Evolutionary conservation across 2,113 vertebrate species (phyloP), one percentile per base, ranked within the genome.

Genomic region (Dermatemys mawii): DNA sequence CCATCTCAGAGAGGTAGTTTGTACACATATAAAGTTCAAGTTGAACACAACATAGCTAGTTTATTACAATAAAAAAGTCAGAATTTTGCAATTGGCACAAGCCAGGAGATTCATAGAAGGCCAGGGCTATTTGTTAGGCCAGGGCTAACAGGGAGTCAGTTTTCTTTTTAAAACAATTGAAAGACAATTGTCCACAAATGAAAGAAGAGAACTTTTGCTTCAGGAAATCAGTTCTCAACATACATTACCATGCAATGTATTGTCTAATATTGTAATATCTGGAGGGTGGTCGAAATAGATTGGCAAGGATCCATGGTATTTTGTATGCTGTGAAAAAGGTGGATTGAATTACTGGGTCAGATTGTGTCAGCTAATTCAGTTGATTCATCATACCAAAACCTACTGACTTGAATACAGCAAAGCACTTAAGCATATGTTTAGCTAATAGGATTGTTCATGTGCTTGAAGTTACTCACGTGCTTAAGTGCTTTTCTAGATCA

Each of bases 241-340:
- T 75, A 5, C 67, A 50, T 88, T 95, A 94, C 41, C 44, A 84
- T 88, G 79, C 85, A 73, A 19, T 93, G 84, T 94, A 50, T 96
- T 84, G 91, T 79, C 44, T n/a, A 5, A 75, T 46, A 89, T 76
- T 92, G 80, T 82, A 67, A 63, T 81, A 92, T 89, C 91, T 91
- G 60, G 76, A 89, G 89, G 86, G 48, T 84, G 92, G 79, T 55
- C 79, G 76, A 44, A 87, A 84, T 35, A 87, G 70, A 19, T 3
- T 91, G 93, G 70, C 89, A 19, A 17, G n/a, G 24, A 5, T 81
- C 94, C 57, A 17, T 44, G 22, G 11, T 85, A 51, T 87, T 92
- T 91, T 88, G 83, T 63, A 44, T 84, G 83, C 76, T 93, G 75
- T 53, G 60, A 53, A 27, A 86, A 48, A 5, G 21, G 57, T 29